These are phyloP conservation scores for Muntiacus reevesi DNA, from an alignment of 2,113 vertebrate species.

Conservation along the genomic window DNA sequence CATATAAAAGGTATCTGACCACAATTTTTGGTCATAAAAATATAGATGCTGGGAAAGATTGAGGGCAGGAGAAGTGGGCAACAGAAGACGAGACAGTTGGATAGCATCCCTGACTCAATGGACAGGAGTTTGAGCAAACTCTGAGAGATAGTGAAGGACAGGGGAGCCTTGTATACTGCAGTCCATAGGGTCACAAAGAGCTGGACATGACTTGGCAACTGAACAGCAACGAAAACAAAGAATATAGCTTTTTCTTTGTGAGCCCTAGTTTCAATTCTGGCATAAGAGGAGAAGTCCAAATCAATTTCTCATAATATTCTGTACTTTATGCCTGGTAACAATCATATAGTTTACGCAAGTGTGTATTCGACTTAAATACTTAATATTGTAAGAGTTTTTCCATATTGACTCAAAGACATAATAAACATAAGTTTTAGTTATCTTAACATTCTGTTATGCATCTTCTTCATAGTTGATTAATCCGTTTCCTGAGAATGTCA, in stretches of 20 bases:
- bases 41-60: not conserved
- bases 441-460: not conserved
- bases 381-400: not conserved
- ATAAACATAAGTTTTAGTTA: not conserved
- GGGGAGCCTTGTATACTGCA: not conserved
- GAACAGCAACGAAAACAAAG: not conserved
- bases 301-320: not conserved
- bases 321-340: not conserved
- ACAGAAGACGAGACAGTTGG: not conserved
- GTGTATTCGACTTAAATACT: not conserved
- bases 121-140: not conserved
- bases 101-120: not conserved
- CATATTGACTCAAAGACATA: not conserved
- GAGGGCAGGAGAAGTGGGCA: not conserved
- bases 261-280: not conserved
- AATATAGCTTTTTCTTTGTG: not conserved
- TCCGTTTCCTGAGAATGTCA: not conserved
- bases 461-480: not conserved
- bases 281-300: not conserved
- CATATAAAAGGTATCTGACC: not conserved
- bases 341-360: not conserved
- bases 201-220: not conserved
- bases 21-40: not conserved
- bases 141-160: not conserved
- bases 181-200: not conserved